Evolutionary conservation across 2,797 vertebrate species (phyloP).

Genomic region (Neomorphus geoffroyi): DNA sequence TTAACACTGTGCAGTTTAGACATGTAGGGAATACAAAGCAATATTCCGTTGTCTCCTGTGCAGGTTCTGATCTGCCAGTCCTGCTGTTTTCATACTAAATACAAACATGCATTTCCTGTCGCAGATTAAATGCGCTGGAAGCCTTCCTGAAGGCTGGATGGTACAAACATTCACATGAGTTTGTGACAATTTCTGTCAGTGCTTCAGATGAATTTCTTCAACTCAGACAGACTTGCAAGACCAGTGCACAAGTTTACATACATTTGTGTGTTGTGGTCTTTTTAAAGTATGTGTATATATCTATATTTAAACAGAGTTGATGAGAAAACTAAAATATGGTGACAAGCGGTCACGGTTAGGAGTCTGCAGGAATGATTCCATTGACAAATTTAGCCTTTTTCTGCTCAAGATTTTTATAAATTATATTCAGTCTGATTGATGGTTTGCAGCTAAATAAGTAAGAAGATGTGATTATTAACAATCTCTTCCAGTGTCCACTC

Average conservation of each 20-base stretch:
- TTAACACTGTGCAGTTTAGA: background rate
- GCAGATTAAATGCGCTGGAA: background rate
- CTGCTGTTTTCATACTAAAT: background rate
- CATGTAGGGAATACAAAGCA: background rate
- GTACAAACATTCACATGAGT: background rate
- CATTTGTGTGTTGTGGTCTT: rapidly evolving
- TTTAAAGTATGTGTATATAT: too few relatives aligned
- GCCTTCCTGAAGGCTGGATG: background rate
- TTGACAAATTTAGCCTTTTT: background rate
- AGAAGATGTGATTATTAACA: background rate
- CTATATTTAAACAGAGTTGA: background rate
- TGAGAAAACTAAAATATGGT: background rate
- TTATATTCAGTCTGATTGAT: background rate
- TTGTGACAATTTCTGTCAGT: background rate
- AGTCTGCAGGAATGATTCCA: background rate
- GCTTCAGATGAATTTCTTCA: background rate
- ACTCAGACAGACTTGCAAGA: background rate
- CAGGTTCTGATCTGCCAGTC: background rate
- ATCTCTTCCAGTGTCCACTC: background rate
- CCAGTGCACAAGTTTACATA: background rate
- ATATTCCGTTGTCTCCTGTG: background rate
- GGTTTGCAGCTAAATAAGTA: background rate
- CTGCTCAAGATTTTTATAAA: background rate
- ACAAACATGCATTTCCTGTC: background rate
- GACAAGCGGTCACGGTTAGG: background rate